Base-by-base conservation (phyloP, 2,113 vertebrate species). In the human (Homo sapiens) region DNA sequence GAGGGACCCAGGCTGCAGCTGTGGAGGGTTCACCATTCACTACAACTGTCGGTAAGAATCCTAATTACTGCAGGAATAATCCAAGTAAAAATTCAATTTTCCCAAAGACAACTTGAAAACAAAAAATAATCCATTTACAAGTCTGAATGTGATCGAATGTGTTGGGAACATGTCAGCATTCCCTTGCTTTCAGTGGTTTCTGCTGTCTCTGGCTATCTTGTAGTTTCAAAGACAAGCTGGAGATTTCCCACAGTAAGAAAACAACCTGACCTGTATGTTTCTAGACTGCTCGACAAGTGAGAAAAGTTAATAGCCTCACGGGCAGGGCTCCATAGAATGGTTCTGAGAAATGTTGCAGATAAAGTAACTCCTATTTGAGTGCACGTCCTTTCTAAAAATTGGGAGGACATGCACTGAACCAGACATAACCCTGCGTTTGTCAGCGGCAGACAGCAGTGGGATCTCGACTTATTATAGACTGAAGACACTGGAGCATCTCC, bases 351-450 rank as follows among this genome's bases (percentile, higher is more conserved):
- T 18, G 68, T 13, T 59, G n/a, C 38, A 83, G 68, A 94, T 86
- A 61, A 88, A 66, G 45, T n/a, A 6, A 32, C 35, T 90, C 84
- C 68, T 32, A 30, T 9, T n/a, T 17, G 83, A 66, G 50, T 50
- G 75, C 52, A n/a, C 3, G 0, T 1, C 38, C 89, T 93, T 43
- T 40, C 68, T 4, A 23, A 55, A 40, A 25, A 6, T 0, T 5
- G 27, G 52, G 94, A 72, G 81, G 72, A 66, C 22, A 35, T 3
- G 50, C 20, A 4, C 8, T 87, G 97, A 96, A 83, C 85, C 94
- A 96, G 89, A 96, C 81, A 59, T 66, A 73, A 83, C 89, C 89
- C 68, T 38, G 52, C 18, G n/a, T 83, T 83, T 93, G 70, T 94
- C 96, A 84, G 81, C 22, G 1, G 75, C 72, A 52, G 89, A 89